phyloP scores from a whole-genome alignment of 2,797 vertebrate genomes.

The Pseudotriccus pelzelni region DNA sequence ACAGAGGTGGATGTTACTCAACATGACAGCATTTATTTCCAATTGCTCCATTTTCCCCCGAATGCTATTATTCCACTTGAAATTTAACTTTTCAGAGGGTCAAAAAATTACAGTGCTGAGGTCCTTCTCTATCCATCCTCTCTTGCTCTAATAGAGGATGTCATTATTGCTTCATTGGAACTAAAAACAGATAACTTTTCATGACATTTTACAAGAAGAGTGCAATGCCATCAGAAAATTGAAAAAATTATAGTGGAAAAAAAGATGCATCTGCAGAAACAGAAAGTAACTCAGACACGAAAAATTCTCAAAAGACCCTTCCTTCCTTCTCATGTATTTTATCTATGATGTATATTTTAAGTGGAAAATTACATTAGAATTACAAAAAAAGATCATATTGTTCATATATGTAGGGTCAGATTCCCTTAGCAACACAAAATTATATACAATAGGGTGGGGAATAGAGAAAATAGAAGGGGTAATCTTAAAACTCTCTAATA shows the following conservation, averaged over 20 bases:
- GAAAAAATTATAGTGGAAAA: background rate
- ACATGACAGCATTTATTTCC: background rate
- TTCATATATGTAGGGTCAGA: background rate
- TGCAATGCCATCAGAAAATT: background rate
- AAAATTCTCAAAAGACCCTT: background rate
- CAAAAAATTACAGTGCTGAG: background rate
- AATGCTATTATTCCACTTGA: background rate
- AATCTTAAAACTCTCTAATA: background rate
- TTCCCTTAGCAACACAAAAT: background rate
- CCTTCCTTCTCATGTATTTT: background rate
- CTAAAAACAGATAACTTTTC: background rate
- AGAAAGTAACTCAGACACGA: background rate
- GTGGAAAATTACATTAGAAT: background rate
- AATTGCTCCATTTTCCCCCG: background rate
- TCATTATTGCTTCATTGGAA: background rate
- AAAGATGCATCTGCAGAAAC: background rate
- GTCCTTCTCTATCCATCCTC: background rate
- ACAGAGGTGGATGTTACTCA: background rate
- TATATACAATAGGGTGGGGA: background rate
- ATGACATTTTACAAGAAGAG: background rate
- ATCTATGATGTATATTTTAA: background rate
- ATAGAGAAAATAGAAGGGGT: background rate
- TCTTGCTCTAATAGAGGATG: background rate
- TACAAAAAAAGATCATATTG: background rate
- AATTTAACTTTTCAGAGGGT: background rate